A percentile compares a stretch with the other conserved stretches of the same genome.
Evolutionary conservation across 2,113 vertebrate species (phyloP).

Genomic region (Geothlypis trichas): DNA sequence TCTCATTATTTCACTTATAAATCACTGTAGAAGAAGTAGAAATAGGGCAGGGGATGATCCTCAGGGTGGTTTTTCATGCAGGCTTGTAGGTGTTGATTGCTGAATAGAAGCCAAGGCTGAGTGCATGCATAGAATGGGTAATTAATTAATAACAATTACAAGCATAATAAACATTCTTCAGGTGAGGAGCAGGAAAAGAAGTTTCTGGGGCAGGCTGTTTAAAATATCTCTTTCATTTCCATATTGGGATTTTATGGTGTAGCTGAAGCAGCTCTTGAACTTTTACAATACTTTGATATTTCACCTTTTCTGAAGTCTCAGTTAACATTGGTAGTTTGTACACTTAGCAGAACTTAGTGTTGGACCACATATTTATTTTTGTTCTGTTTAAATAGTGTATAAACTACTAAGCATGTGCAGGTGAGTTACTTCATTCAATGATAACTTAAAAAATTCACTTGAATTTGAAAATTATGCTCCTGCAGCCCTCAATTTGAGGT

Average conservation of each 20-base stretch:
- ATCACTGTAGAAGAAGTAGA: neutral
- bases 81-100: neutral
- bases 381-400: neutral
- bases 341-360: neutral
- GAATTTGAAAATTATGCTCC: neutral
- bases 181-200: neutral
- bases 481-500: neutral
- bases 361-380: neutral
- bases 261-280: neutral
- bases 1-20: neutral
- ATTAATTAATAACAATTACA: neutral
- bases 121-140: neutral
- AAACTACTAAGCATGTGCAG: neutral
- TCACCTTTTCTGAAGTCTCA: neutral
- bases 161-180: neutral
- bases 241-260: neutral
- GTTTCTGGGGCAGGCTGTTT: neutral
- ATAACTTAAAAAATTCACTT: neutral
- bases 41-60: neutral
- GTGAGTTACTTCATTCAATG: neutral
- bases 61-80: neutral
- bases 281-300: neutral
- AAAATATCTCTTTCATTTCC: neutral
- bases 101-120: neutral
- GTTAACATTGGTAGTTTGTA: neutral